A percentile compares a stretch with the other conserved stretches of the same genome.
These are phyloP conservation scores for Ginglymostoma cirratum DNA, from an alignment of 2,113 vertebrate species.

Conservation along the genomic window DNA sequence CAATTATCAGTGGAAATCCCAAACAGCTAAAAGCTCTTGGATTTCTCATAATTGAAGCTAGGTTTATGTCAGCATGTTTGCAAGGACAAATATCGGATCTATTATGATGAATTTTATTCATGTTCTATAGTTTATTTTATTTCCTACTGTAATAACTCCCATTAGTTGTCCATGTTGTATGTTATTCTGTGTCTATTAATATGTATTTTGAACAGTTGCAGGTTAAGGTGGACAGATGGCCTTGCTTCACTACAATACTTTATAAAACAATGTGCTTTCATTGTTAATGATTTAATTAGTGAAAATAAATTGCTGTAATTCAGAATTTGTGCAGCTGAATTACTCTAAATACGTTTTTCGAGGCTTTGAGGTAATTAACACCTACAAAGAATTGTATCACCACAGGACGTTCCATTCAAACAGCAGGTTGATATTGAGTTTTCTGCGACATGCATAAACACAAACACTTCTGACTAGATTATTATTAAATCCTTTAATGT, in stretches of 20 bases:
- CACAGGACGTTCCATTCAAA: neutral
- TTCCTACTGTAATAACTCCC: neutral
- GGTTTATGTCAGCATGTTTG: neutral
- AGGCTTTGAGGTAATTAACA: conserved; percentile 12
- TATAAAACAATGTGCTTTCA: conserved; percentile 15
- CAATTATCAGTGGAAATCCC: neutral
- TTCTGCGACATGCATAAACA: neutral
- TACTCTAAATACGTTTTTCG: conserved; percentile 8
- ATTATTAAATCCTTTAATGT: neutral
- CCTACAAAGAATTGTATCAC: neutral
- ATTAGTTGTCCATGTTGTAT: neutral
- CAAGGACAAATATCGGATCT: neutral
- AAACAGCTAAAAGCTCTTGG: too few relatives aligned
- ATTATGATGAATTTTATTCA: neutral
- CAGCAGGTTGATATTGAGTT: neutral
- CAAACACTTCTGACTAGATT: neutral
- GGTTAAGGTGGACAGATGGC: neutral
- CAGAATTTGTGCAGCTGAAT: conserved; percentile 9
- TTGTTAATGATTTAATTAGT: conserved; percentile 27
- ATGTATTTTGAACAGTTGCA: neutral
- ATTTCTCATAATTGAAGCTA: neutral
- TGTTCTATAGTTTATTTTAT: neutral
- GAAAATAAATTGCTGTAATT: conserved; percentile 20
- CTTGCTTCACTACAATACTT: neutral
- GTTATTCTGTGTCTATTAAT: neutral